Percentiles rank a stretch among this genome's conserved stretches.
Evolutionary conservation across 2,888 invertebrate species (phyloP).

Genomic region (Dusona sp.): DNA sequence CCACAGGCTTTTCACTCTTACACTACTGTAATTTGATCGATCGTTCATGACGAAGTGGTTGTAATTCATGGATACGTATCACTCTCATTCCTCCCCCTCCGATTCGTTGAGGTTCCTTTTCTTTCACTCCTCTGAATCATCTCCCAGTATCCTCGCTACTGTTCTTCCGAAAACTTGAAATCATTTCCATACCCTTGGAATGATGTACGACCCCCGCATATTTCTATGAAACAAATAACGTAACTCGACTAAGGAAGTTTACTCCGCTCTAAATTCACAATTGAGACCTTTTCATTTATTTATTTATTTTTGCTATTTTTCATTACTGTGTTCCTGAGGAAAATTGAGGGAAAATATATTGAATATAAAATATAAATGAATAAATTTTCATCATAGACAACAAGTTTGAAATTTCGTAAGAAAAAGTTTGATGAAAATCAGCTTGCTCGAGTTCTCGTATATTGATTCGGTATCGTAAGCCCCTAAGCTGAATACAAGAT

Average conservation of each 20-base stretch:
- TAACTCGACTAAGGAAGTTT: background rate
- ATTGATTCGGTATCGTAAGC: slow-evolving; percentile 47
- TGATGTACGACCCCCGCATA: slow-evolving; percentile 32
- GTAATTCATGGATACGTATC: slow-evolving; percentile 53
- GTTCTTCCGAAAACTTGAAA: slow-evolving; percentile 17
- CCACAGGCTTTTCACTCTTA: slow-evolving; percentile 18
- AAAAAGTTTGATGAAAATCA: slow-evolving; percentile 67
- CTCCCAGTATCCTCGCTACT: background rate
- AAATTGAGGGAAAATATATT: background rate
- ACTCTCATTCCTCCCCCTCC: slow-evolving; percentile 1
- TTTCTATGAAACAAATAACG: slow-evolving; percentile 14
- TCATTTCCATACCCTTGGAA: slow-evolving; percentile 25
- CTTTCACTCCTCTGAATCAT: slow-evolving; percentile 20
- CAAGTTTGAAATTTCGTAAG: slow-evolving; percentile 36
- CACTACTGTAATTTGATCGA: slow-evolving; percentile 53
- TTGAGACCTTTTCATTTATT: background rate
- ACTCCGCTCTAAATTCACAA: background rate
- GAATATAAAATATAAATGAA: background rate
- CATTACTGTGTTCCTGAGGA: too few relatives aligned
- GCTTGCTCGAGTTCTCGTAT: slow-evolving; percentile 44
- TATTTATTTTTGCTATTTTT: background rate
- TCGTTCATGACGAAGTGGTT: slow-evolving; percentile 50
- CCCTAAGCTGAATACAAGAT: slow-evolving; percentile 44
- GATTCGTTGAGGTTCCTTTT: background rate
- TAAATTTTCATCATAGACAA: background rate